Conservation (phyloP, 2,113 vertebrate species). For the Ochotona curzoniae region DNA sequence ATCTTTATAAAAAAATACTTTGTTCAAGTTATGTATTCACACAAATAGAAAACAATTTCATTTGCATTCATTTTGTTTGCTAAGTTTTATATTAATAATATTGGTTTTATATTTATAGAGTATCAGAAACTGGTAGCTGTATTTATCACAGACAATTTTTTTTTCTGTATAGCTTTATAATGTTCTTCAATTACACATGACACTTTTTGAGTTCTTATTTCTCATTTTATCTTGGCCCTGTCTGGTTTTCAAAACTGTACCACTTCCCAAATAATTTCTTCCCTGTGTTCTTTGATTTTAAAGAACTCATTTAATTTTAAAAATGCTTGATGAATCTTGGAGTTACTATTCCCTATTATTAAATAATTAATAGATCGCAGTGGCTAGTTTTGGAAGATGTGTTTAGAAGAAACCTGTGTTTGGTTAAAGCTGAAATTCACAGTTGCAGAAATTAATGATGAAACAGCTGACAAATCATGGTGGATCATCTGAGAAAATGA, state of each 20-base stretch:
- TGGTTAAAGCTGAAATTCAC: neutral
- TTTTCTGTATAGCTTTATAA: neutral
- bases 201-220: neutral
- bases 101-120: conserved; percentile 15
- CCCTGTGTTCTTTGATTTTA: neutral
- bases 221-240: neutral
- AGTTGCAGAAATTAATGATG: neutral
- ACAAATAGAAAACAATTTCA: neutral
- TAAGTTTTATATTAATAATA: neutral
- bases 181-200: neutral
- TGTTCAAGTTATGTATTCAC: neutral
- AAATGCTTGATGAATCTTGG: neutral
- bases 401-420: neutral
- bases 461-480: neutral
- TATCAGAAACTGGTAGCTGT: neutral
- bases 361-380: neutral
- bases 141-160: neutral
- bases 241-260: neutral
- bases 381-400: neutral
- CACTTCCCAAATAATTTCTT: neutral
- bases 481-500: neutral
- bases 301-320: neutral
- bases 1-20: no score
- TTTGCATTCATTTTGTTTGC: neutral
- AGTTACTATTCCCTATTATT: neutral